Conservation (phyloP, 2,888 invertebrate species). For the Tenthredo amoena region DNA sequence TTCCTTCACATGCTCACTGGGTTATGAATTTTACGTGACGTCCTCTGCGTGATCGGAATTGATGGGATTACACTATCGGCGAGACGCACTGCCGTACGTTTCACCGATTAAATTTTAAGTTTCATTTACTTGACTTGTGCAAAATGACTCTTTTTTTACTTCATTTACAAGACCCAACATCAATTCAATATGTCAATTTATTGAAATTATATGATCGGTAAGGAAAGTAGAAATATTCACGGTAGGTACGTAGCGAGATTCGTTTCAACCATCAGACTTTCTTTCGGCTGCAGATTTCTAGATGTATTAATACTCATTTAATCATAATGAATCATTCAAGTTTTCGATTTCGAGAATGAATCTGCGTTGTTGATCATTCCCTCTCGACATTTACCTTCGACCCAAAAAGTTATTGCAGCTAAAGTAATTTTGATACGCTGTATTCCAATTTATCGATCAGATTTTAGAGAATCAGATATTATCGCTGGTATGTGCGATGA, state of each 20-base stretch:
- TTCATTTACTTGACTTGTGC: background rate
- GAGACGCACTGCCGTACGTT: background rate
- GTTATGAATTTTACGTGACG: constrained; percentile 50
- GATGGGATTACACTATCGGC: background rate
- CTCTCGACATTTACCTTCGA: too few species aligned
- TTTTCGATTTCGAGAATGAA: background rate
- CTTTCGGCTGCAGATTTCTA: background rate
- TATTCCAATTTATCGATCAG: constrained; percentile 3
- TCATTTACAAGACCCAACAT: background rate
- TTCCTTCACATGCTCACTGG: constrained; percentile 40
- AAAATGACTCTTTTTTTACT: background rate
- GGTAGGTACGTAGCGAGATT: background rate
- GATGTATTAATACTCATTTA: background rate
- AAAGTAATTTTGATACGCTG: constrained; percentile 10
- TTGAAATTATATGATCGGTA: background rate
- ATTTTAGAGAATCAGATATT: constrained; percentile 12
- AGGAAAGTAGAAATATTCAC: background rate
- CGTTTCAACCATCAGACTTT: constrained; percentile 3
- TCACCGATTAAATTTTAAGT: constrained; percentile 7
- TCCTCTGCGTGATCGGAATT: constrained; percentile 47
- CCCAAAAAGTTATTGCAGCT: background rate
- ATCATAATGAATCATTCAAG: background rate
- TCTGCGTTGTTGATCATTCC: background rate
- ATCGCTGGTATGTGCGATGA: background rate
- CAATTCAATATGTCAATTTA: background rate